These are phyloP conservation scores for Hyles lineata DNA, from an alignment of 2,888 invertebrate species.

Conservation along the genomic window DNA sequence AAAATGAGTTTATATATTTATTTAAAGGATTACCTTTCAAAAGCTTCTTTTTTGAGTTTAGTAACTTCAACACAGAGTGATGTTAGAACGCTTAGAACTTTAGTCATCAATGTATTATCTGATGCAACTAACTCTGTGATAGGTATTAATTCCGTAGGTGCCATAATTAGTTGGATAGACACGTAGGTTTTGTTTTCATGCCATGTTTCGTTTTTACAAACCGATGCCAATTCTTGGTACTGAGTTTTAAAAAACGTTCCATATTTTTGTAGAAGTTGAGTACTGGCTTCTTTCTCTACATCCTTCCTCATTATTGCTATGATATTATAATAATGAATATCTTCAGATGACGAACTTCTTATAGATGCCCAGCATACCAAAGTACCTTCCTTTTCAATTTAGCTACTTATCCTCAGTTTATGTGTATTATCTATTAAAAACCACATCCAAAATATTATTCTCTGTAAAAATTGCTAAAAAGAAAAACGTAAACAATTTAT, in stretches of 20 bases:
- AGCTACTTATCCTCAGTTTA: too few species aligned
- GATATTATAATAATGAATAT: slow-evolving; percentile 17
- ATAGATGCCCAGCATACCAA: too few species aligned
- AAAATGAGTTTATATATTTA: neutral
- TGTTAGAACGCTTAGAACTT: slow-evolving; percentile 91
- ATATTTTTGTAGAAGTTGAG: slow-evolving; percentile 70
- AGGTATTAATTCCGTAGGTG: slow-evolving; percentile 86
- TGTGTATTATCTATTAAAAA: too few species aligned
- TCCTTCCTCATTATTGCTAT: slow-evolving; percentile 61
- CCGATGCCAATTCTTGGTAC: slow-evolving; percentile 62
- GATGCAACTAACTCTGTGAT: slow-evolving; percentile 90
- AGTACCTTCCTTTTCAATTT: too few species aligned
- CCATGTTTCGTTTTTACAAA: slow-evolving; percentile 53
- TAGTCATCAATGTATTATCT: slow-evolving; percentile 92
- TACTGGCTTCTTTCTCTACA: slow-evolving; percentile 74
- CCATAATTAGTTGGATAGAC: slow-evolving; percentile 68
- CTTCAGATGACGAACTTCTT: neutral
- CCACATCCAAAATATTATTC: too few species aligned
- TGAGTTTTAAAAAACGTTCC: slow-evolving; percentile 79
- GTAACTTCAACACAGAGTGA: slow-evolving; percentile 92
- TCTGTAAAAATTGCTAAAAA: too few species aligned
- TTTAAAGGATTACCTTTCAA: slow-evolving; percentile 51
- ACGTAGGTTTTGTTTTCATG: slow-evolving; percentile 69
- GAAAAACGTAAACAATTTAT: too few species aligned
- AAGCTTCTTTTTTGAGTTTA: slow-evolving; percentile 87